phyloP scores from a whole-genome alignment of 1,140 invertebrate species.

The Triops cancriformis region DNA sequence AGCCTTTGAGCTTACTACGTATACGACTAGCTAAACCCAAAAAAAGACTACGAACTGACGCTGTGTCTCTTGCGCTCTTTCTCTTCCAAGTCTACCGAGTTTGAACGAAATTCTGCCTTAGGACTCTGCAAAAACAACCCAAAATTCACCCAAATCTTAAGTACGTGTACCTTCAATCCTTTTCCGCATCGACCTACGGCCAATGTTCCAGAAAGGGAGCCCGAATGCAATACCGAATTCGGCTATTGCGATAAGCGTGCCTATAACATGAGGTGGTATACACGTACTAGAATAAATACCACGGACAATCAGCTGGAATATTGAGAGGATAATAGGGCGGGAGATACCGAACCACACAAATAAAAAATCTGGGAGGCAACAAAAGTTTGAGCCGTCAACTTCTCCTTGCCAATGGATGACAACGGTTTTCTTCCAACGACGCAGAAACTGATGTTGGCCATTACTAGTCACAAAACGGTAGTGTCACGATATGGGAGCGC shows the following conservation, averaged over 20 bases:
- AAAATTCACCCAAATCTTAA: background rate
- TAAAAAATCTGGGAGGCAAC: background rate
- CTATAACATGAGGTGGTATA: too few relatives aligned
- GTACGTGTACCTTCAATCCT: too few relatives aligned
- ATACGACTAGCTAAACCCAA: background rate
- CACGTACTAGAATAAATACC: too few relatives aligned
- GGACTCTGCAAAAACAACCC: background rate
- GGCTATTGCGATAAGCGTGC: too few relatives aligned
- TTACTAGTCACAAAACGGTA: background rate
- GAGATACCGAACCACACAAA: too few relatives aligned
- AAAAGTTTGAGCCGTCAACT: background rate
- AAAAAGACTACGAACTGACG: slow-evolving; percentile 5
- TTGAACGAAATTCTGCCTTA: background rate
- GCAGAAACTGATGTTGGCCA: background rate
- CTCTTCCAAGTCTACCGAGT: background rate
- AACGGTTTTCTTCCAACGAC: background rate
- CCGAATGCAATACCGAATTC: too few relatives aligned
- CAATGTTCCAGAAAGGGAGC: too few relatives aligned
- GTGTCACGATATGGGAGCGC: background rate
- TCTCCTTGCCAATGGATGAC: background rate
- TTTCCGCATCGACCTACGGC: too few relatives aligned
- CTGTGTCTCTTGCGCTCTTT: background rate
- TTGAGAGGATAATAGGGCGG: too few relatives aligned
- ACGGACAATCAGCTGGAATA: too few relatives aligned
- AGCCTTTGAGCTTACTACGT: background rate